These are phyloP conservation scores for Mormyrus hasselquistii DNA, from an alignment of 2,797 vertebrate genomes.

Conservation along the genomic window DNA sequence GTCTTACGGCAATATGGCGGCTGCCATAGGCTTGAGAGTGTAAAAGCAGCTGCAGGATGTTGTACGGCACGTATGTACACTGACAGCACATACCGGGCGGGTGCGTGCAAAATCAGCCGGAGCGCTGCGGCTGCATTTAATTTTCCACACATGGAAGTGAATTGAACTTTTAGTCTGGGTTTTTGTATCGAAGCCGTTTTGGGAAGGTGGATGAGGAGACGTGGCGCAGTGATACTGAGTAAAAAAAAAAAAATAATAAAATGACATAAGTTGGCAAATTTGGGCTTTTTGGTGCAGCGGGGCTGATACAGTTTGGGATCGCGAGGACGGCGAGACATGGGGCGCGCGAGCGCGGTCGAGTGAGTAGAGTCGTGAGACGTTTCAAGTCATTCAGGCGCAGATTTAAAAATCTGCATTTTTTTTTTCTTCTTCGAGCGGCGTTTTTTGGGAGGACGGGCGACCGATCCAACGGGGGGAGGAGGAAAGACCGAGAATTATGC, in stretches of 20 bases:
- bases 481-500: not conserved
- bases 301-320: not conserved
- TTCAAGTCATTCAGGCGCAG: not conserved
- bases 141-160: not conserved
- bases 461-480: not conserved
- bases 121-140: not conserved
- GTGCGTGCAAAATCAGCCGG: not conserved
- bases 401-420: not conserved
- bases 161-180: not conserved
- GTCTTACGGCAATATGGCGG: conserved; percentile 5
- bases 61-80: not conserved
- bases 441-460: not conserved
- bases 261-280: not conserved
- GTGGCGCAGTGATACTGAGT: not conserved
- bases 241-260: not conserved
- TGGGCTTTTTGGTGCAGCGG: not conserved
- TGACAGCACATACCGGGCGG: not conserved
- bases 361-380: not conserved
- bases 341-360: not conserved
- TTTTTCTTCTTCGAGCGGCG: not conserved
- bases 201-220: not conserved
- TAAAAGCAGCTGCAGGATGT: not conserved
- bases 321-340: conserved; percentile 1
- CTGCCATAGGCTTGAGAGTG: not conserved
- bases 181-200: not conserved